Evolutionary conservation across 2,797 vertebrate genomes (phyloP), one percentile per base, ranked within the genome.

Genomic region (Clarias fuscus): DNA sequence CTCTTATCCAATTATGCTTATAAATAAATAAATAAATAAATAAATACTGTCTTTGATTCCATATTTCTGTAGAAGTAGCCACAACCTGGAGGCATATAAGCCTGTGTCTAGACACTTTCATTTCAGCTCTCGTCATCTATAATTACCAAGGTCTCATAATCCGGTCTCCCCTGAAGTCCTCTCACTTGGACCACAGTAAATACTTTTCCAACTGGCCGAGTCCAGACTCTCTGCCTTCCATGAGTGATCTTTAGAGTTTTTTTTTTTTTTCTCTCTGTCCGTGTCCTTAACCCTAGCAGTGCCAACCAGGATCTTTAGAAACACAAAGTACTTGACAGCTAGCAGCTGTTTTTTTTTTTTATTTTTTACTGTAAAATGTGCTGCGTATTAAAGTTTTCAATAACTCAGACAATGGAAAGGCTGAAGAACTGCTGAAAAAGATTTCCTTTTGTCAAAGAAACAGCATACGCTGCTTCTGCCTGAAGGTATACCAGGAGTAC

Each of bases 121-220:
- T 85, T 86, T 48, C 59, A 30, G 33, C 53, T 76, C 24, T 76
- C 67, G 71, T 87, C 81, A 85, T 80, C 78, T 59, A 81, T 70
- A 85, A 71, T 87, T 87, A 87, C 48, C 79, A 73, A 72, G 59
- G 83, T 40, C 79, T 86, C 83, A 84, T 86, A 73, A 83, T 86
- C 72, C 70, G 22, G 72, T 88, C n/a, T 62, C 40, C 84, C 78
- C 58, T 1, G 5, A 75, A 85, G 81, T 67, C 88, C 48, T 64
- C 75, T 85, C 73, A 72, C 30, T 87, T 88, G 67, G 67, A 84
- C 40, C 67, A 84, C 13, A 8, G 77, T 24, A 83, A 86, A 81
- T 70, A n/a, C 87, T 62, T 88, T 89, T 85, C 82, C 82, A 85
- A 76, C 53, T 87, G 84, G 56, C 86, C 78, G 40, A 84, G 77